These are phyloP conservation scores for Anser cygnoides DNA, from an alignment of 2,113 vertebrate species.

Conservation along the genomic window DNA sequence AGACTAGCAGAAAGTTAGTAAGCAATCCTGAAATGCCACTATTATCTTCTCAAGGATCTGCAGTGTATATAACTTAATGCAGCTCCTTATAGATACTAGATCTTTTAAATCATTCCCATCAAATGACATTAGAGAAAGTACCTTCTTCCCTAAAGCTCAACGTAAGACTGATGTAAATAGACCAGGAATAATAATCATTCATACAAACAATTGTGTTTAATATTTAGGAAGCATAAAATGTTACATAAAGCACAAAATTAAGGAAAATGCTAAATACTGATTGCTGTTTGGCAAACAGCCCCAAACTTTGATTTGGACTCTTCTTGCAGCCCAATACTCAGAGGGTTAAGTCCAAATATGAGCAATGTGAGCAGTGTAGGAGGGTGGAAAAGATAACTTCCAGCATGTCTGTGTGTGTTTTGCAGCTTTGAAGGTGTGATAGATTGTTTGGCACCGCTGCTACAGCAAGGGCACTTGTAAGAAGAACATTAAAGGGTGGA, in stretches of 20 bases:
- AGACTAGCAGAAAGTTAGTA: not conserved
- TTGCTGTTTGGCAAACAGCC: not conserved
- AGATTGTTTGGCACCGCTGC: not conserved
- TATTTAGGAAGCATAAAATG: not conserved
- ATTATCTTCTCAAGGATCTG: not conserved
- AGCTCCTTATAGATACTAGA: not conserved
- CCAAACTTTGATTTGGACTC: not conserved
- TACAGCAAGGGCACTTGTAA: not conserved
- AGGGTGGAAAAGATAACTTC: not conserved
- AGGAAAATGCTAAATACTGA: not conserved
- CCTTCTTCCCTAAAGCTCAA: not conserved
- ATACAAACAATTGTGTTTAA: not conserved
- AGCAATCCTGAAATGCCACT: not conserved
- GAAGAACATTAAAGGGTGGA: not conserved
- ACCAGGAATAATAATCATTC: not conserved
- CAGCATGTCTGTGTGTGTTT: not conserved
- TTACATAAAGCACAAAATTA: not conserved
- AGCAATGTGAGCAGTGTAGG: not conserved
- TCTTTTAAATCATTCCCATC: not conserved
- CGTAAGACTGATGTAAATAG: not conserved
- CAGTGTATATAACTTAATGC: not conserved
- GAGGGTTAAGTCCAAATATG: not conserved
- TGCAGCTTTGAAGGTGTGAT: slow-evolving; percentile 10
- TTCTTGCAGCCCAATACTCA: not conserved
- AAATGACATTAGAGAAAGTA: not conserved